These are phyloP conservation scores for Lucilia cuprina DNA, from an alignment of 1,140 invertebrate species.

Conservation along the genomic window DNA sequence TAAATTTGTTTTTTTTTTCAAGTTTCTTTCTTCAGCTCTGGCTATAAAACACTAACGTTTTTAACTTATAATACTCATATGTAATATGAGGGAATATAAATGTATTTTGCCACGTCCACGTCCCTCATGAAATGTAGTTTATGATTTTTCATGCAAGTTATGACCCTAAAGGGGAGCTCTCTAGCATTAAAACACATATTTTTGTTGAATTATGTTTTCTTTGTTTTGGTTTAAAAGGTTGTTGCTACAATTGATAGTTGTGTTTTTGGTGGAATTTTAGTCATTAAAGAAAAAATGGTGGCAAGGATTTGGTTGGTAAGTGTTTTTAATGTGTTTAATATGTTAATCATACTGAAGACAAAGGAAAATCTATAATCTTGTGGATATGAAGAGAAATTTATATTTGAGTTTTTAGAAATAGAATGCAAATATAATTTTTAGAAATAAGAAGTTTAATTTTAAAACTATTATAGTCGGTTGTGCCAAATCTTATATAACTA, in stretches of 20 bases:
- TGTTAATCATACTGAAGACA: no score
- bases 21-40: not conserved
- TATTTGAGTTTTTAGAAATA: no score
- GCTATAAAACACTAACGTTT: no score
- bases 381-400: no score
- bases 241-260: not conserved
- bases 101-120: not conserved
- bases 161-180: not conserved
- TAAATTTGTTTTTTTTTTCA: no score
- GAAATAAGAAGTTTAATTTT: no score
- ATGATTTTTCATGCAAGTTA: not conserved
- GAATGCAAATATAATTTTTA: no score
- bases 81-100: not conserved
- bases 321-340: not conserved
- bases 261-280: not conserved
- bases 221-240: not conserved
- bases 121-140: not conserved
- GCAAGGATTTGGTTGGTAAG: not conserved
- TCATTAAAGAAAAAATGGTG: not conserved
- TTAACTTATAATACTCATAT: not conserved
- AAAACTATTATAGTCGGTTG: no score
- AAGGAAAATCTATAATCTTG: no score
- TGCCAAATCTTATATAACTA: no score
- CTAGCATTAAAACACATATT: not conserved
- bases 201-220: not conserved